phyloP scores from a whole-genome alignment of 2,888 invertebrate species.

The Spisula subtruncata region DNA sequence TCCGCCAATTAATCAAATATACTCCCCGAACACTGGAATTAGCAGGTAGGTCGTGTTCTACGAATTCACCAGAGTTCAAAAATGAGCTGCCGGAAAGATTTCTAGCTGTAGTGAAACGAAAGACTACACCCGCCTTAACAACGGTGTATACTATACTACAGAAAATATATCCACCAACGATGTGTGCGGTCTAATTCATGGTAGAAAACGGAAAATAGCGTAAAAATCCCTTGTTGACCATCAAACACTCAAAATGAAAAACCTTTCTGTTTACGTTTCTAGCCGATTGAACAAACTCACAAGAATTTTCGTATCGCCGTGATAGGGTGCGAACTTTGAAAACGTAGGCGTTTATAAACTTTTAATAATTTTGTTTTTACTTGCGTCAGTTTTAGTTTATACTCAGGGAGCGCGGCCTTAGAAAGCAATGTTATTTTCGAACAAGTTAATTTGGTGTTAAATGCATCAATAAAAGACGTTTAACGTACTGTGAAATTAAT shows the following conservation, averaged over 20 bases:
- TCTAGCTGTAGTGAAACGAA: conserved; percentile 11
- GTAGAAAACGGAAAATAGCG: conserved; percentile 28
- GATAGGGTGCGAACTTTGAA: not conserved
- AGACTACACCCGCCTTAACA: not conserved
- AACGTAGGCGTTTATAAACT: not conserved
- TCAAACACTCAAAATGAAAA: conserved; percentile 4
- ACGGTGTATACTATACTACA: conserved; percentile 33
- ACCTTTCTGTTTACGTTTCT: not conserved
- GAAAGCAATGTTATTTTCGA: not conserved
- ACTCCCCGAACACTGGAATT: conserved; percentile 29
- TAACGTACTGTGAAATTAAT: conserved; percentile 45
- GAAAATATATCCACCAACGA: conserved; percentile 31
- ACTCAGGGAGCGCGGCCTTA: not conserved
- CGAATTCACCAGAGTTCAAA: conserved; percentile 41
- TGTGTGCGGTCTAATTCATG: conserved; percentile 57
- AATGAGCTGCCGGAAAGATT: conserved; percentile 48
- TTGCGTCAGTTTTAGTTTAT: conserved; percentile 18
- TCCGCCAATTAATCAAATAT: conserved; percentile 45
- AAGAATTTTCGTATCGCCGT: not conserved
- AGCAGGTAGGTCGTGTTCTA: conserved; percentile 45
- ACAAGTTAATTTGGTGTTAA: conserved; percentile 57
- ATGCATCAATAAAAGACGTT: conserved; percentile 50
- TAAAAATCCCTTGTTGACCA: conserved; percentile 40
- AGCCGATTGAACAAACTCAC: conserved; percentile 19
- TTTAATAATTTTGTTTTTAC: conserved; percentile 1